A percentile compares a stretch with the other conserved stretches of the same genome.
These are phyloP conservation scores for Trichosurus vulpecula DNA, from an alignment of 2,797 vertebrate genomes.

Conservation along the genomic window DNA sequence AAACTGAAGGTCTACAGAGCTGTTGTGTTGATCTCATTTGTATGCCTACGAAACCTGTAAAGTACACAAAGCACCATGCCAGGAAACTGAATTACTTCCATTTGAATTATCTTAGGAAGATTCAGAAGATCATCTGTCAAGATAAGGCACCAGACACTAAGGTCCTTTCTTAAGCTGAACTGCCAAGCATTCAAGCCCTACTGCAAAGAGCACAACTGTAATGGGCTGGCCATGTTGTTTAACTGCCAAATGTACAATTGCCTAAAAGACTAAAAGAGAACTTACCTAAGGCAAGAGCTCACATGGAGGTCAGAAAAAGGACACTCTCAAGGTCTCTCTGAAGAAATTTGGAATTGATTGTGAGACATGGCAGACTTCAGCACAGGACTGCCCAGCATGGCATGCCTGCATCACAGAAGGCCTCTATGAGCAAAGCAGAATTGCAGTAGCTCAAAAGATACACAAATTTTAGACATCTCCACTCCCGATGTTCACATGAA, in stretches of 20 bases:
- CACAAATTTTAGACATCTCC: neutral
- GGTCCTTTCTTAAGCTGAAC: neutral
- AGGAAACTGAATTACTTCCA: neutral
- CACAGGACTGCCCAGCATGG: neutral
- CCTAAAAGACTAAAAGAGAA: neutral
- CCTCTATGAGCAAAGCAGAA: neutral
- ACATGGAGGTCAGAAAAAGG: too few species aligned
- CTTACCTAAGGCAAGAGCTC: neutral
- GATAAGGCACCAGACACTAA: neutral
- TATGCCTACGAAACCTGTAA: neutral
- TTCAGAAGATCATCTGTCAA: neutral
- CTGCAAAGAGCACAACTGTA: neutral
- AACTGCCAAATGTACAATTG: neutral
- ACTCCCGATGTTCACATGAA: neutral
- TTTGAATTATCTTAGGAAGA: neutral
- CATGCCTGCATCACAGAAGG: neutral
- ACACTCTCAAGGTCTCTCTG: neutral
- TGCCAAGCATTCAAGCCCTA: neutral
- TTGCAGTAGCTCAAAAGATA: neutral
- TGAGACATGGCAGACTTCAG: neutral
- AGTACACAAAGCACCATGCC: neutral
- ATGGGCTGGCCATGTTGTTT: neutral
- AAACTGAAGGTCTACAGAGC: neutral
- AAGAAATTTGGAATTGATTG: neutral
- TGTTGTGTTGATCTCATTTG: neutral